Percentiles rank a stretch among this genome's conserved stretches.
Conservation (phyloP, 2,888 invertebrate genomes). For the Pecten maximus region DNA sequence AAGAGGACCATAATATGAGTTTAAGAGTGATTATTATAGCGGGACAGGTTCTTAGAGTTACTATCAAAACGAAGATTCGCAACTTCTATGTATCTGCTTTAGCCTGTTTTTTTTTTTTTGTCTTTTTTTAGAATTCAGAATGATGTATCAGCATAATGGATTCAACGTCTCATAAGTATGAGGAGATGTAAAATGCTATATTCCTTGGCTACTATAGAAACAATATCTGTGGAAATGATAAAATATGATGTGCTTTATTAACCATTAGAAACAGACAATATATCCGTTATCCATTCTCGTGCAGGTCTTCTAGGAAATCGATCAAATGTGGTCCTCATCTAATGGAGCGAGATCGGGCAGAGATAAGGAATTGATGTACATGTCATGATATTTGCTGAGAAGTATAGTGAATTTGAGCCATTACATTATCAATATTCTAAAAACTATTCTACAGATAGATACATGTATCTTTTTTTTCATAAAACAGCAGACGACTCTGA, state of each 20-base stretch:
- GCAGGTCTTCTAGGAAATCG: background rate
- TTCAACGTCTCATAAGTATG: too few species aligned
- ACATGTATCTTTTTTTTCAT: background rate
- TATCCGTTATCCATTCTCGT: background rate
- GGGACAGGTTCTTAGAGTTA: too few species aligned
- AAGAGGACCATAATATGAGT: too few species aligned
- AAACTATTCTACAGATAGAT: background rate
- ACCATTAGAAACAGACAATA: background rate
- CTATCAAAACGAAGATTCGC: too few species aligned
- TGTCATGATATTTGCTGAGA: constrained; percentile 4
- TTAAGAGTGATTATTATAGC: too few species aligned
- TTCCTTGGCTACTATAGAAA: background rate
- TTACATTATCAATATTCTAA: background rate
- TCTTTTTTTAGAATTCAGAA: background rate
- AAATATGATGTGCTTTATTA: background rate
- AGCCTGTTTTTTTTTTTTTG: too few species aligned
- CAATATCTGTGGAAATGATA: background rate
- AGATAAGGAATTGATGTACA: constrained; percentile 18
- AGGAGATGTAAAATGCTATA: background rate
- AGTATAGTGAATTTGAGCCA: background rate
- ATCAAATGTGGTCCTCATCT: background rate
- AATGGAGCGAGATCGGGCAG: background rate
- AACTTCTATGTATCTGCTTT: too few species aligned
- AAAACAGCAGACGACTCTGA: background rate
- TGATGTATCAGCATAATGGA: background rate